A percentile compares a stretch with the other conserved stretches of the same genome.
Evolutionary conservation across 2,888 invertebrate genomes (phyloP).

Genomic region (Eudasyphora cyanicolor): DNA sequence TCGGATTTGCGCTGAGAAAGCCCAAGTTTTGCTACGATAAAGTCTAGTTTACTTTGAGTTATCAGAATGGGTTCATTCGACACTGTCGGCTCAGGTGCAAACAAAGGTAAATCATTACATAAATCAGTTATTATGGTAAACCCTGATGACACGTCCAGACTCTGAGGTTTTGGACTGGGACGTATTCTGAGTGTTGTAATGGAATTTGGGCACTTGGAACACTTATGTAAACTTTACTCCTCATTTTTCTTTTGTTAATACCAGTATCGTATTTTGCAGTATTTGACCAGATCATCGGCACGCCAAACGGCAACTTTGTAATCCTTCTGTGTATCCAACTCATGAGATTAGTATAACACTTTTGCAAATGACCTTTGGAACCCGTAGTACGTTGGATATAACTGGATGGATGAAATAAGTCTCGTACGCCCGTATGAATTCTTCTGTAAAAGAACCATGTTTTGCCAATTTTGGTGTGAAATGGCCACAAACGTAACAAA

Average conservation of each 20-base stretch:
- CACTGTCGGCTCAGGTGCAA: not conserved
- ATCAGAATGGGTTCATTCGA: too few species aligned
- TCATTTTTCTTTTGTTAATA: not conserved
- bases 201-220: not conserved
- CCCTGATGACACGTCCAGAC: not conserved
- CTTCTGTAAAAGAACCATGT: not conserved
- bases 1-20: not conserved
- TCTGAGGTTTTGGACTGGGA: not conserved
- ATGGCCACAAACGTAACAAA: not conserved
- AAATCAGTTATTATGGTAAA: not conserved
- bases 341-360: too few species aligned
- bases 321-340: too few species aligned
- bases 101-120: not conserved
- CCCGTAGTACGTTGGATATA: not conserved
- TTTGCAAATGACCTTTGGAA: not conserved
- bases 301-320: not conserved
- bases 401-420: not conserved
- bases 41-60: too few species aligned
- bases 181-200: not conserved
- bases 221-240: not conserved
- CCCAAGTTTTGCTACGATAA: not conserved
- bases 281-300: not conserved
- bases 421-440: too few species aligned
- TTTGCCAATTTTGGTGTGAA: not conserved
- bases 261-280: not conserved